Evolutionary conservation across 2,113 vertebrate species (phyloP).

Genomic region (Syrrhaptes paradoxus): DNA sequence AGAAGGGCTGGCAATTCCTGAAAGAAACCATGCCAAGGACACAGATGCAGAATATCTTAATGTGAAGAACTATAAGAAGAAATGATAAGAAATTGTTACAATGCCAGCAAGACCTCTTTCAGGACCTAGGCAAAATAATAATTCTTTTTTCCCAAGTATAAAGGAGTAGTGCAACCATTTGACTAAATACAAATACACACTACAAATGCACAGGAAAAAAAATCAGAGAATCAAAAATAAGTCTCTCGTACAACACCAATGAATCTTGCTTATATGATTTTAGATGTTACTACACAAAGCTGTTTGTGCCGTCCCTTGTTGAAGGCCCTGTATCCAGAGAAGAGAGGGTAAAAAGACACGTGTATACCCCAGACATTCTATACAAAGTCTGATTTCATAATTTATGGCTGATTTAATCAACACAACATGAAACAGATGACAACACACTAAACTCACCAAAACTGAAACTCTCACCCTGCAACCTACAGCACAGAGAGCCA

Average conservation of each 20-base stretch:
- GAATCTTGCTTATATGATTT: neutral
- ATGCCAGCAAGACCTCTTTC: neutral
- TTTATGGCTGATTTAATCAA: neutral
- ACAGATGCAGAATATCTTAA: neutral
- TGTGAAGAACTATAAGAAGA: neutral
- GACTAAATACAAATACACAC: neutral
- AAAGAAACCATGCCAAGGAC: neutral
- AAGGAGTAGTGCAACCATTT: neutral
- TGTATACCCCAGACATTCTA: neutral
- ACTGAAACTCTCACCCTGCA: neutral
- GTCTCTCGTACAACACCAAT: neutral
- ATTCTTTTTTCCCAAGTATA: neutral
- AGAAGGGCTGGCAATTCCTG: neutral
- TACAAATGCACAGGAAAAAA: neutral
- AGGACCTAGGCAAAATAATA: neutral
- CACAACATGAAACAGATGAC: neutral
- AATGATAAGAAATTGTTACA: neutral
- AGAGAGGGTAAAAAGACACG: neutral
- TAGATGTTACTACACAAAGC: neutral
- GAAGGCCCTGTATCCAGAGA: neutral
- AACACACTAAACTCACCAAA: neutral
- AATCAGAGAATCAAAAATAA: neutral
- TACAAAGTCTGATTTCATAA: neutral
- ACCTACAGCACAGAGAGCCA: neutral
- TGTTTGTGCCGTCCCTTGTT: neutral